Conservation (phyloP, 2,113 vertebrate species). For the Lophura nycthemera region DNA sequence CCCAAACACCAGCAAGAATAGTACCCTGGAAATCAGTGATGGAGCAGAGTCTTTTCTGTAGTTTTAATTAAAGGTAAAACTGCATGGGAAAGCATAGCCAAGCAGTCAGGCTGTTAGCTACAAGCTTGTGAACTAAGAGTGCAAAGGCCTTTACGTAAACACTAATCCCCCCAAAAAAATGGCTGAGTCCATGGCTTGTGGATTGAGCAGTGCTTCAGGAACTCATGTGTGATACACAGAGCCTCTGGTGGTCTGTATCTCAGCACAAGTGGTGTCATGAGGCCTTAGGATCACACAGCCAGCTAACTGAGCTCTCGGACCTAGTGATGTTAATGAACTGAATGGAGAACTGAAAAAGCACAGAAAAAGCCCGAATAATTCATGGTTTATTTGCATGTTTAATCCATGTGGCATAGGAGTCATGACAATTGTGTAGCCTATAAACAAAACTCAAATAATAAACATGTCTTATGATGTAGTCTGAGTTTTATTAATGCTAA, state of each 20-base stretch:
- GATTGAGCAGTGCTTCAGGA: neutral
- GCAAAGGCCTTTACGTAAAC: neutral
- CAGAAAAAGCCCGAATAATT: neutral
- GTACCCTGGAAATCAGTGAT: neutral
- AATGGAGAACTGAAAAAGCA: neutral
- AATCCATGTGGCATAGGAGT: neutral
- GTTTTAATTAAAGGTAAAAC: neutral
- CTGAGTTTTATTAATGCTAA: neutral
- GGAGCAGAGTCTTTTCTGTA: neutral
- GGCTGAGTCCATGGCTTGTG: neutral
- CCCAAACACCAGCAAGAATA: neutral
- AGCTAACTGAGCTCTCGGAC: neutral
- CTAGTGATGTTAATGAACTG: neutral
- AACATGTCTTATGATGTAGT: neutral
- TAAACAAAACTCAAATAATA: neutral
- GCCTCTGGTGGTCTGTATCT: neutral
- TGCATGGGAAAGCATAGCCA: neutral
- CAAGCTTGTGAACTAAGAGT: neutral
- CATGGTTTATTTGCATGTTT: neutral
- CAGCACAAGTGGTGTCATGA: neutral
- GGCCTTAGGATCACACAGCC: neutral
- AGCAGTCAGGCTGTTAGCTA: neutral
- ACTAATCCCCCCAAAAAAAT: neutral
- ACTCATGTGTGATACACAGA: accelerated
- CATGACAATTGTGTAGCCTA: neutral